Percentiles rank a stretch among this genome's conserved stretches.
Conservation (phyloP, 2,113 vertebrate species). For the Cyanoderma ruficeps region DNA sequence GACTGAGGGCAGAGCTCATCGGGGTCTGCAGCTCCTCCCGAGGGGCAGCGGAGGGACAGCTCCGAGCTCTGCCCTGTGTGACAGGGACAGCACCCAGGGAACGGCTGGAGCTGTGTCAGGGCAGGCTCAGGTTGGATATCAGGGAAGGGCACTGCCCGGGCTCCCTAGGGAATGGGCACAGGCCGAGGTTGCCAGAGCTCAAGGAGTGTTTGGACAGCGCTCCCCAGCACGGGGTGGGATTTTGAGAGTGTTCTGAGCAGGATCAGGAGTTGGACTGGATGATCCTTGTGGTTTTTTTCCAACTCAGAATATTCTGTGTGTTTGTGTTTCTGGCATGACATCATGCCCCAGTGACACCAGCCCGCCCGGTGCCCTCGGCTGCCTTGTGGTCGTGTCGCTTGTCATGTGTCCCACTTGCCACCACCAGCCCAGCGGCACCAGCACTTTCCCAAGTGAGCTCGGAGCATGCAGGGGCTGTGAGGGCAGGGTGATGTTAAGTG, state of each 20-base stretch:
- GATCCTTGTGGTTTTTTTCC: background rate
- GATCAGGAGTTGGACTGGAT: background rate
- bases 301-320: background rate
- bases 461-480: accelerated
- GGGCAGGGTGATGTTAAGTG: accelerated
- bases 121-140: accelerated
- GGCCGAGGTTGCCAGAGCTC: background rate
- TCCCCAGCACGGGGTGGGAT: background rate
- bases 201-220: background rate
- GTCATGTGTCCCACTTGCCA: background rate
- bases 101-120: background rate
- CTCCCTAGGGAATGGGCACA: background rate
- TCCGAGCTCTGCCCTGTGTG: background rate
- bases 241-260: background rate
- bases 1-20: background rate
- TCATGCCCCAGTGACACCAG: background rate
- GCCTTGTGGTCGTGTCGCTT: accelerated
- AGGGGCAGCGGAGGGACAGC: background rate
- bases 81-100: background rate
- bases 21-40: too few relatives aligned
- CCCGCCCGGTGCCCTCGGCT: background rate
- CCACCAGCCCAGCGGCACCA: accelerated
- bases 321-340: background rate
- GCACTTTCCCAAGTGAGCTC: accelerated
- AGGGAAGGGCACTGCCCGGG: background rate